Base-by-base conservation (phyloP, 2,113 vertebrate species). In the Engraulis encrasicolus region DNA sequence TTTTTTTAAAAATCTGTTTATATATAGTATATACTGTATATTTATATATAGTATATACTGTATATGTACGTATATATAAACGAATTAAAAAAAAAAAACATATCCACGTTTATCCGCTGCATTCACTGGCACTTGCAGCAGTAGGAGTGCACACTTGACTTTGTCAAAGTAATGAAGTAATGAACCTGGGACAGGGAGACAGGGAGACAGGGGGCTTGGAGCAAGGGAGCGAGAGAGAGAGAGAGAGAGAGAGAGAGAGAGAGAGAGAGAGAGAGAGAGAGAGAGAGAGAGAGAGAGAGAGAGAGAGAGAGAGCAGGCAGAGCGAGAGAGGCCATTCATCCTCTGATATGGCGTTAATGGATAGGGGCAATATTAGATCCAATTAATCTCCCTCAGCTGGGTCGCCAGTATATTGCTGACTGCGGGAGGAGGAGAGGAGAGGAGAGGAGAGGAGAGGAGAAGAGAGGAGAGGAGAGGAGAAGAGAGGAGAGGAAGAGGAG, bases 71-170 rank as follows among this genome's bases (percentile, higher is more conserved):
- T n/a, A n/a, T n/a, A n/a, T n/a, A n/a, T n/a, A n/a, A n/a, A n/a
- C n/a, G n/a, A n/a, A n/a, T n/a, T n/a, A n/a, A n/a, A n/a, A n/a
- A n/a, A n/a, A n/a, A n/a, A n/a, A n/a, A n/a, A n/a, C n/a, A n/a
- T n/a, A n/a, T n/a, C n/a, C n/a, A n/a, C n/a, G n/a, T n/a, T n/a
- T 1, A 54, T 52, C 12, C 50, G 19, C 14, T 11, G 7, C 50
- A 11, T 17, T 18, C 52, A 54, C 17, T 20, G 19, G 7, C 52
- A 54, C 17, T 1, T 6, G 92, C 92, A 91, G 89, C 87, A 91
- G 89, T 80, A 86, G 86, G 84, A 82, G 37, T 90, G 90, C 89
- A 89, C 89, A 88, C 83, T 85, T 88, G 91, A 88, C 50, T 15
- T 79, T 87, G 77, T 84, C 88, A 91, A 86, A 90, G 31, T 79